These are phyloP conservation scores for Spisula subtruncata DNA, from an alignment of 2,888 invertebrate genomes.

Conservation along the genomic window DNA sequence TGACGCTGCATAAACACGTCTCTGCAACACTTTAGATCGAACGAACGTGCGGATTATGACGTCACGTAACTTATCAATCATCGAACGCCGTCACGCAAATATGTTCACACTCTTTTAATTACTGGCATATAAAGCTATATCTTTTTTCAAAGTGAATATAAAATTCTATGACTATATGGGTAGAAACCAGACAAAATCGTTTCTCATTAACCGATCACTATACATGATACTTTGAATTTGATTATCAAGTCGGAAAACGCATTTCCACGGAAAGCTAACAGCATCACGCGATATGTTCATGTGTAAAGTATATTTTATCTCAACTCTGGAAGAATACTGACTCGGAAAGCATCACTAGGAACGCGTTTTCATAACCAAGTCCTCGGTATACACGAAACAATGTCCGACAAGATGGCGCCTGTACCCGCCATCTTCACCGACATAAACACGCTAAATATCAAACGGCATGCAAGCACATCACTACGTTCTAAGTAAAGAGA, in stretches of 20 bases:
- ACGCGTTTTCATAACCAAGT: slow-evolving; percentile 32
- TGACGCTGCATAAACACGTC: too few relatives aligned
- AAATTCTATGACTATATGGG: not conserved
- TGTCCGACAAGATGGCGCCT: slow-evolving; percentile 63
- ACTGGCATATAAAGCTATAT: not conserved
- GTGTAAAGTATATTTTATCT: slow-evolving; percentile 28
- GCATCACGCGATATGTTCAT: slow-evolving; percentile 42
- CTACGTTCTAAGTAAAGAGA: slow-evolving; percentile 58
- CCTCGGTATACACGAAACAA: slow-evolving; percentile 47
- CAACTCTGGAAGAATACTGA: slow-evolving; percentile 29
- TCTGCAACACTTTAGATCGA: too few relatives aligned
- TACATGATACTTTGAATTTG: slow-evolving; percentile 26
- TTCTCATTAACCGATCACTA: not conserved
- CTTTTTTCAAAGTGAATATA: not conserved
- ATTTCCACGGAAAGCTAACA: slow-evolving; percentile 15
- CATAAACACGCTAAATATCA: slow-evolving; percentile 61
- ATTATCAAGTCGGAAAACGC: slow-evolving; percentile 31
- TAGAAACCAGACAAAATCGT: not conserved
- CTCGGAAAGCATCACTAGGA: slow-evolving; percentile 30
- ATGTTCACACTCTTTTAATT: not conserved
- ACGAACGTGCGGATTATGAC: too few relatives aligned
- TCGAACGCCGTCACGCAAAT: not conserved
- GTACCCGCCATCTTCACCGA: slow-evolving; percentile 42
- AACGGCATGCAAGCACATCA: slow-evolving; percentile 61
- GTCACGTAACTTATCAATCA: not conserved